These are phyloP conservation scores for Alectura lathami DNA, from an alignment of 2,113 vertebrate genomes.

Conservation along the genomic window DNA sequence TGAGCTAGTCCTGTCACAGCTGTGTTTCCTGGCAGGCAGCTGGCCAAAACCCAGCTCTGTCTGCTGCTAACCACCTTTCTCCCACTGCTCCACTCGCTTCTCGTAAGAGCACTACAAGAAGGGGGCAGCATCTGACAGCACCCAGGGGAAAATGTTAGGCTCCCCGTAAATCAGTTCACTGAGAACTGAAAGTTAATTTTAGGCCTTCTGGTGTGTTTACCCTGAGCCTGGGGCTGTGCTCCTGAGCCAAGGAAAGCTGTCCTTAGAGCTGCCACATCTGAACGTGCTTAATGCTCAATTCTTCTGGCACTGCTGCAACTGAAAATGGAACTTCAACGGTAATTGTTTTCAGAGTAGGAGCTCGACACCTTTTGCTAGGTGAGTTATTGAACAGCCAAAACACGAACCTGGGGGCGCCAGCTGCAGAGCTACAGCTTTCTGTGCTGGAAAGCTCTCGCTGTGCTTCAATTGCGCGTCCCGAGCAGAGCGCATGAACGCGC, in stretches of 20 bases:
- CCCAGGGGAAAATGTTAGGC: background rate
- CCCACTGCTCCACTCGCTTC: background rate
- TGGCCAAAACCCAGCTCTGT: background rate
- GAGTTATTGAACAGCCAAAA: background rate
- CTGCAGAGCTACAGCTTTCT: background rate
- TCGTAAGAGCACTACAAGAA: background rate
- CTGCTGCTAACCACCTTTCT: background rate
- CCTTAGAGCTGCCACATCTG: background rate
- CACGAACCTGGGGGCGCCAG: background rate
- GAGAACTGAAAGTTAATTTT: background rate
- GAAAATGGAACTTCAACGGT: background rate
- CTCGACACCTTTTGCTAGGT: background rate
- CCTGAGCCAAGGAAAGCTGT: background rate
- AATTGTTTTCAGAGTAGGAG: background rate
- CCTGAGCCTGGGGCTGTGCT: background rate
- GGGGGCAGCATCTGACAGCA: background rate
- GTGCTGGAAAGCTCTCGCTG: background rate
- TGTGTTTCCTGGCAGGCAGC: accelerated
- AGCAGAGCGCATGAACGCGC: accelerated
- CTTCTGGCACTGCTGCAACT: background rate
- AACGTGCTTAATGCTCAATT: background rate
- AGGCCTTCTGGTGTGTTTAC: background rate
- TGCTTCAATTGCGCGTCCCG: background rate
- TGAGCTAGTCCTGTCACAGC: background rate
- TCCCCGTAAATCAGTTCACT: background rate